These are phyloP conservation scores for Sebastes iracundus DNA, from an alignment of 2,797 vertebrate species.

Conservation along the genomic window DNA sequence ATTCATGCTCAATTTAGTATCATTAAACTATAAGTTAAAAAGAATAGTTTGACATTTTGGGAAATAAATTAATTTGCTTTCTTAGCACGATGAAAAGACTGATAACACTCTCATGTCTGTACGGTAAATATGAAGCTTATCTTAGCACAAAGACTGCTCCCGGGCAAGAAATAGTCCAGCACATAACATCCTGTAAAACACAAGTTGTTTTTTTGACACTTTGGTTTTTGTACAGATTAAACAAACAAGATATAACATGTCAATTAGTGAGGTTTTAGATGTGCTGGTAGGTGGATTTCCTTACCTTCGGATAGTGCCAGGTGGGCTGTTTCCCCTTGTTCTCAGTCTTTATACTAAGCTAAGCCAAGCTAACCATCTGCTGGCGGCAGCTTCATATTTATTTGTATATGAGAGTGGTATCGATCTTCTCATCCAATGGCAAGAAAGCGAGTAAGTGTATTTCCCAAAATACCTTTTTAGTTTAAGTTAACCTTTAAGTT, in stretches of 20 bases:
- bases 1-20: neutral
- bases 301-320: neutral
- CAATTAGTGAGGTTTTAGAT: neutral
- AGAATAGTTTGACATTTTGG: too few species aligned
- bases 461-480: neutral
- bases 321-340: neutral
- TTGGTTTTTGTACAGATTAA: neutral
- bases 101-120: neutral
- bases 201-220: neutral
- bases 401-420: neutral
- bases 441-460: neutral
- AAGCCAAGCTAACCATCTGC: neutral
- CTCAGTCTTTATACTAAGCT: neutral
- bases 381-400: neutral
- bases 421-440: neutral
- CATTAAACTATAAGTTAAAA: neutral
- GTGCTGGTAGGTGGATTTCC: neutral
- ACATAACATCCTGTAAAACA: neutral
- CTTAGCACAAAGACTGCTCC: neutral
- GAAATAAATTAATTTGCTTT: neutral
- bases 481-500: too few species aligned
- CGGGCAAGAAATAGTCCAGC: neutral
- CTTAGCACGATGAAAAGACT: neutral
- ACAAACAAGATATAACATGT: too few species aligned
- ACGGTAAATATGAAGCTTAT: neutral